Evolutionary conservation across 2,113 vertebrate genomes (phyloP).

Genomic region (Lathamus discolor): DNA sequence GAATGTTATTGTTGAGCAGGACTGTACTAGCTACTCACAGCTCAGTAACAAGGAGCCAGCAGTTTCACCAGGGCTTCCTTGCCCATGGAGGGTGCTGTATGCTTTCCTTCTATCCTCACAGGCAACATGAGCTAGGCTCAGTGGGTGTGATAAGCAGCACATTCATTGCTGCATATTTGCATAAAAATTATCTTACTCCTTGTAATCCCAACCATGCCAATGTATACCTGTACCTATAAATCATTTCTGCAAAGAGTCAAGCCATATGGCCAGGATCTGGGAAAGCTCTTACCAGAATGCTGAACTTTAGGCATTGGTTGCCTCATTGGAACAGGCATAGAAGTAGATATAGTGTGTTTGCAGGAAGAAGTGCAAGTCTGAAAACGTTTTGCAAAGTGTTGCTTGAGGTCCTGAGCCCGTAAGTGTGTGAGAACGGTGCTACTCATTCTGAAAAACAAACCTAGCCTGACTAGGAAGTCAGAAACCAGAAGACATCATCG

Average conservation of each 20-base stretch:
- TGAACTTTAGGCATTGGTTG: background rate
- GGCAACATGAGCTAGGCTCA: background rate
- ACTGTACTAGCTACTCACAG: background rate
- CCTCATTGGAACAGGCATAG: accelerated
- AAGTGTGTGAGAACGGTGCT: background rate
- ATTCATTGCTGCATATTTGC: background rate
- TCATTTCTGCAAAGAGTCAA: background rate
- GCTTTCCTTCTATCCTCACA: background rate
- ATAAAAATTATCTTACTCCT: background rate
- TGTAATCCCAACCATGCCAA: background rate
- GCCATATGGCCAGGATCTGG: background rate
- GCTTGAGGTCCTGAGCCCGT: background rate
- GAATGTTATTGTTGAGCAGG: slow-evolving; percentile 14
- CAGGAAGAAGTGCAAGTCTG: background rate
- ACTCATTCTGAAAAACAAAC: background rate
- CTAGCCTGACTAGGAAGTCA: background rate
- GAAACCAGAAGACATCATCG: background rate
- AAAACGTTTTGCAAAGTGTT: background rate
- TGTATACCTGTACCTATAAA: background rate
- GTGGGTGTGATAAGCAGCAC: background rate
- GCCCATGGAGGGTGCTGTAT: background rate
- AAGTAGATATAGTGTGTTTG: background rate
- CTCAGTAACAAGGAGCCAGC: background rate
- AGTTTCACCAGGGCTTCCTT: background rate
- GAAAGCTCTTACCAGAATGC: background rate